phyloP scores from a whole-genome alignment of 2,113 vertebrate species.

The Sitta europaea region DNA sequence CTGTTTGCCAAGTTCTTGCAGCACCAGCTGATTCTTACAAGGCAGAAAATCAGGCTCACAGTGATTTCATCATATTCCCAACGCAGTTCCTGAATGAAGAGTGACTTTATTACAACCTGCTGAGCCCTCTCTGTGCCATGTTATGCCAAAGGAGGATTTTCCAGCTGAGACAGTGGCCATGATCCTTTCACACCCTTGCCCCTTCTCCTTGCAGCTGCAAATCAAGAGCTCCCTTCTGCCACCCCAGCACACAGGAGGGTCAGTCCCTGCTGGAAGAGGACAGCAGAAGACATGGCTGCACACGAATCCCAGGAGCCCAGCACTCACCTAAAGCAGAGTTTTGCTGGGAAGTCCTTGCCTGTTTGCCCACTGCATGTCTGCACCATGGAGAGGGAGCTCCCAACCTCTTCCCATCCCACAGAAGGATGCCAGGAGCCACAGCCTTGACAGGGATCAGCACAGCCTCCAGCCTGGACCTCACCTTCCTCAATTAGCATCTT shows the following conservation, averaged over 20 bases:
- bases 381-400: background rate
- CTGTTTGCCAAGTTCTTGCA: background rate
- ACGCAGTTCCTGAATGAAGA: background rate
- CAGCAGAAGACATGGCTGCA: background rate
- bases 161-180: rapidly evolving
- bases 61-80: background rate
- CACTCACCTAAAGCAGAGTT: background rate
- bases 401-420: background rate
- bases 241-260: rapidly evolving
- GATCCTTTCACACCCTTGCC: background rate
- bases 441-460: background rate
- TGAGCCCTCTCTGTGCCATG: background rate
- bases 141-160: background rate
- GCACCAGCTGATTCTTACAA: background rate
- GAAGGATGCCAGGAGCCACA: background rate
- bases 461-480: background rate
- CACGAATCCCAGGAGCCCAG: background rate
- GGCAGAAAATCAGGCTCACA: background rate
- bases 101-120: background rate
- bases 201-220: background rate
- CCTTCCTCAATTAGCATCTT: background rate
- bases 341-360: background rate
- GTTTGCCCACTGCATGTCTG: background rate
- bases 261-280: background rate
- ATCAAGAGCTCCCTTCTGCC: background rate